Conservation (phyloP, 2,797 vertebrate species). For the Tarsius wallacei region DNA sequence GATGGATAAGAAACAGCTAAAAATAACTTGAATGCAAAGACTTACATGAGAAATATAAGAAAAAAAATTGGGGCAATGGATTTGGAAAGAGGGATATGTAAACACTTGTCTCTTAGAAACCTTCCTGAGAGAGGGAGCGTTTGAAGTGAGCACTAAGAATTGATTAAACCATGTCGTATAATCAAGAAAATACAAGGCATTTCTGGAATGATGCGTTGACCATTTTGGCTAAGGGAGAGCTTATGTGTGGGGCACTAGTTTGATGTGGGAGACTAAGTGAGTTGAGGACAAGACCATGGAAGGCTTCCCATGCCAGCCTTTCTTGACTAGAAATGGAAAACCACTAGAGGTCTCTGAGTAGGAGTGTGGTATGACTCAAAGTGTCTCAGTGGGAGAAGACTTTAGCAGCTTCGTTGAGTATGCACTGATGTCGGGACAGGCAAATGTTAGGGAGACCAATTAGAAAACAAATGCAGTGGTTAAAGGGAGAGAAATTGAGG, state of each 20-base stretch:
- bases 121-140: background rate
- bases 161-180: background rate
- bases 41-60: background rate
- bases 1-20: background rate
- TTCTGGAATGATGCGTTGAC: background rate
- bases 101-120: background rate
- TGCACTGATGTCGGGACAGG: background rate
- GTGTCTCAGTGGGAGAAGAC: background rate
- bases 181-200: background rate
- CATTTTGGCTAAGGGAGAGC: background rate
- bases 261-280: background rate
- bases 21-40: conserved; percentile 54
- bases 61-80: background rate
- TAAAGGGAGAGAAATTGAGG: background rate
- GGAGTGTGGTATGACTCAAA: background rate
- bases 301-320: background rate
- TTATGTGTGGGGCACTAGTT: background rate
- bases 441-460: background rate
- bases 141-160: background rate
- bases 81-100: background rate
- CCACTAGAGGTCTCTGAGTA: conserved; percentile 51
- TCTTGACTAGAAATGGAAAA: conserved; percentile 55
- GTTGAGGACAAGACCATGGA: conserved; percentile 14
- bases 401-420: background rate
- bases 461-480: background rate